Conservation (phyloP, 2,797 vertebrate species). For the Karalla daura region DNA sequence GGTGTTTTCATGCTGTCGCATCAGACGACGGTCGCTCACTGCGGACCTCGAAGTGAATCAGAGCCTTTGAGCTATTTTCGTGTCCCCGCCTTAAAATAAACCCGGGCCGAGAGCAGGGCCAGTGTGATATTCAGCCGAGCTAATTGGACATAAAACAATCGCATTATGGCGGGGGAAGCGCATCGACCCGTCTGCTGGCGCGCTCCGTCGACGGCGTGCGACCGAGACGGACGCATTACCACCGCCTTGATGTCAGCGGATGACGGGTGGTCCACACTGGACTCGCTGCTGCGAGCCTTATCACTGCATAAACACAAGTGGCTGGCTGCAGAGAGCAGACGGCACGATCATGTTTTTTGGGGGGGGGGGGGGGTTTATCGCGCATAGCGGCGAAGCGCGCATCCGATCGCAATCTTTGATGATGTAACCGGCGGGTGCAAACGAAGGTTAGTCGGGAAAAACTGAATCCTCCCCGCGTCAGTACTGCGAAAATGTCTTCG, state of each 20-base stretch:
- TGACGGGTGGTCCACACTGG: constrained; percentile 34
- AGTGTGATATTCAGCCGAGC: not conserved
- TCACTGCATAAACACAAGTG: constrained; percentile 47
- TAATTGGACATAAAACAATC: constrained; percentile 14
- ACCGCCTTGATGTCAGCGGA: constrained; percentile 17
- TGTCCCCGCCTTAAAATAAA: constrained; percentile 39
- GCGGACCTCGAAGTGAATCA: constrained; percentile 22
- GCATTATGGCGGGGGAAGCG: not conserved
- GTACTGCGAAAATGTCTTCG: constrained; percentile 19
- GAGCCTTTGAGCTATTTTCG: constrained; percentile 46
- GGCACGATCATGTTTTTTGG: constrained; percentile 38
- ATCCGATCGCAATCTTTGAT: constrained; percentile 37
- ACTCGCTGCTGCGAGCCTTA: constrained; percentile 16
- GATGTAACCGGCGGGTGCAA: constrained; percentile 36
- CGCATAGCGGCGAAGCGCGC: constrained; percentile 15
- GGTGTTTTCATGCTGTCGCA: constrained; percentile 41
- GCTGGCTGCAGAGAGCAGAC: constrained; percentile 25
- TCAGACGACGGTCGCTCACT: constrained; percentile 16
- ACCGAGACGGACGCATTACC: constrained; percentile 20
- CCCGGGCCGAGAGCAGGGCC: not conserved
- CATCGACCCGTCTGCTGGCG: constrained; percentile 40
- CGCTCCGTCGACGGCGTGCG: constrained; percentile 16
- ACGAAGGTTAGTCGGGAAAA: constrained; percentile 21
- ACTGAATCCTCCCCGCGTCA: constrained; percentile 29
- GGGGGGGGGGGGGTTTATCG: too few relatives aligned